A percentile compares a stretch with the other conserved stretches of the same genome.
Evolutionary conservation across 2,888 invertebrate genomes (phyloP).

Genomic region (Mesorhabditis sp.): DNA sequence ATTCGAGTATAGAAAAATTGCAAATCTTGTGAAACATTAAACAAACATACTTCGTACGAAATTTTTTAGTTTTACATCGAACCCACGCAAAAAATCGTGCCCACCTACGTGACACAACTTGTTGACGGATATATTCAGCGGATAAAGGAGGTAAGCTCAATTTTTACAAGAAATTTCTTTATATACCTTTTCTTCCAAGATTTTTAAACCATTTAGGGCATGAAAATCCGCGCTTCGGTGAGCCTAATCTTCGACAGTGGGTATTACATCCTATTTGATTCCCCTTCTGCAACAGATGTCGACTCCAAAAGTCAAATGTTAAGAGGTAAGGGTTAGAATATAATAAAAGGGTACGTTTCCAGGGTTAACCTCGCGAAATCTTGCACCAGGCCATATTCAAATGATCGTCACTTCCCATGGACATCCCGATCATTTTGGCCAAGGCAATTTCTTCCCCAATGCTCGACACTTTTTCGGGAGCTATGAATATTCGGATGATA

Average conservation of each 20-base stretch:
- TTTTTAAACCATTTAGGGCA: slow-evolving; percentile 25
- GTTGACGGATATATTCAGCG: slow-evolving; percentile 32
- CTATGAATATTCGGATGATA: slow-evolving; percentile 47
- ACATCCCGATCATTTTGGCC: slow-evolving; percentile 50
- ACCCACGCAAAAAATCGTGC: slow-evolving; percentile 27
- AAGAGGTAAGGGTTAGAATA: slow-evolving; percentile 22
- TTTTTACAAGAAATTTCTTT: no score
- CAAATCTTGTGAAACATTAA: no score
- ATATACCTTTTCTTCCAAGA: background rate
- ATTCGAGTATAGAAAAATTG: no score
- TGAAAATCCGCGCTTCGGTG: slow-evolving; percentile 38
- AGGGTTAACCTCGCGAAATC: slow-evolving; percentile 26
- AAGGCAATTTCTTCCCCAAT: slow-evolving; percentile 50
- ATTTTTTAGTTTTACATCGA: slow-evolving; percentile 36
- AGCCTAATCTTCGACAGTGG: slow-evolving; percentile 47
- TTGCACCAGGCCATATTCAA: slow-evolving; percentile 44
- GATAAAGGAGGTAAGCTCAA: slow-evolving; percentile 27
- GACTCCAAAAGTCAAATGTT: slow-evolving; percentile 44
- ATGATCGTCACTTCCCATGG: slow-evolving; percentile 49
- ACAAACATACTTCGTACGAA: background rate
- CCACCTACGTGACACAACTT: slow-evolving; percentile 39
- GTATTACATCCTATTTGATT: slow-evolving; percentile 49
- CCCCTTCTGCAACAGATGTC: slow-evolving; percentile 48
- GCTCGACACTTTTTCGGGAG: slow-evolving; percentile 52
- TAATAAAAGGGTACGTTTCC: background rate